phyloP scores from a whole-genome alignment of 2,888 invertebrate genomes.

The Dilophus febrilis region DNA sequence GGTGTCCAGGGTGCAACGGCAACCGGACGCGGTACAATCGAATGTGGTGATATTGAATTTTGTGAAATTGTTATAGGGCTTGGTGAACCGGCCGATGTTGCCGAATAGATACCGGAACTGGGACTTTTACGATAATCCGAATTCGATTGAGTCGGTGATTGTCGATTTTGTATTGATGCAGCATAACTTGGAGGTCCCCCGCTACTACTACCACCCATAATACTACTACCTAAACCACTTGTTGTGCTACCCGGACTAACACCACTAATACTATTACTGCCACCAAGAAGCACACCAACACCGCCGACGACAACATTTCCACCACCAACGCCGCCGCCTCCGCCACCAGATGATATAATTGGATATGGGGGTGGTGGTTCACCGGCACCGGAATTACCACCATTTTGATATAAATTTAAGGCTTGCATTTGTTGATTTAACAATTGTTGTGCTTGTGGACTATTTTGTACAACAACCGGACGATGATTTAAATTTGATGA shows the following conservation, averaged over 20 bases:
- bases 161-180: slow-evolving; percentile 70
- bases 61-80: slow-evolving; percentile 60
- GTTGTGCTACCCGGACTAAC: no score
- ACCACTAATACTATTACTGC: no score
- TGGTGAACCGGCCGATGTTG: slow-evolving; percentile 68
- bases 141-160: slow-evolving; percentile 67
- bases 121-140: slow-evolving; percentile 68
- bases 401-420: slow-evolving; percentile 54
- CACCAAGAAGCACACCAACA: no score
- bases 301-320: no score
- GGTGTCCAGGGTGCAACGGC: slow-evolving; percentile 74
- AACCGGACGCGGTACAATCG: slow-evolving; percentile 56
- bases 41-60: slow-evolving; percentile 37
- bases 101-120: slow-evolving; percentile 72
- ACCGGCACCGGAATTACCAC: slow-evolving; percentile 41
- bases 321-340: no score
- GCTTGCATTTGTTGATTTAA: slow-evolving; percentile 79
- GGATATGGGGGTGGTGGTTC: slow-evolving; percentile 56
- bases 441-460: slow-evolving; percentile 69
- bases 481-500: slow-evolving; percentile 27
- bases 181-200: slow-evolving; percentile 67
- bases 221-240: no score
- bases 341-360: slow-evolving; percentile 35
- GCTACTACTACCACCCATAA: no score
- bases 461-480: slow-evolving; percentile 69